phyloP scores from a whole-genome alignment of 2,888 invertebrate species.

The Tineola bisselliella region DNA sequence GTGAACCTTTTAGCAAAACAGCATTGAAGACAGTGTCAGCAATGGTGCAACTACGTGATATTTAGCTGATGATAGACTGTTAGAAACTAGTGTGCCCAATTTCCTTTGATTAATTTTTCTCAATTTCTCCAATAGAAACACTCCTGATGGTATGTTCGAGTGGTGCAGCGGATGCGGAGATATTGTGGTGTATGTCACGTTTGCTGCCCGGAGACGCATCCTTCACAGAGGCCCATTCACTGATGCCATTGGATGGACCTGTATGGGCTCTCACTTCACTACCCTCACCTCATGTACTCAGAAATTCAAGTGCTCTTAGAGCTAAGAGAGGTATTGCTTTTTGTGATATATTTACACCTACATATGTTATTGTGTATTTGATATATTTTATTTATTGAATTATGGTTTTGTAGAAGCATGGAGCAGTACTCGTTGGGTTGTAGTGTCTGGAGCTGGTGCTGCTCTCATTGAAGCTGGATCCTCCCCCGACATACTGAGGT shows the following conservation, averaged over 20 bases:
- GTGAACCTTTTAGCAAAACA: no score
- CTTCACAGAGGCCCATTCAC: constrained; percentile 78
- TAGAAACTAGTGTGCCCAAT: no score
- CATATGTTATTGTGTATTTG: not conserved
- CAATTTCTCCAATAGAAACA: constrained; percentile 51
- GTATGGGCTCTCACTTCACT: constrained; percentile 80
- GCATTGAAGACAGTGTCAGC: no score
- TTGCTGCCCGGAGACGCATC: constrained; percentile 78
- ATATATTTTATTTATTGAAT: not conserved
- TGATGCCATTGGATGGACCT: constrained; percentile 83
- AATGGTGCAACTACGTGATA: no score
- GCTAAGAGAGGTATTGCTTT: constrained; percentile 38
- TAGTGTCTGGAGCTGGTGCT: constrained; percentile 89
- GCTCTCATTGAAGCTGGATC: constrained; percentile 84
- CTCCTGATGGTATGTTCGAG: constrained; percentile 60
- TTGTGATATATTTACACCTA: not conserved
- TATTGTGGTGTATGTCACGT: constrained; percentile 66
- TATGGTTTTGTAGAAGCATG: constrained; percentile 34
- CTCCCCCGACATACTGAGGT: constrained; percentile 87
- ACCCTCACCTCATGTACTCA: constrained; percentile 33
- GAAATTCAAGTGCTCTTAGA: constrained; percentile 42
- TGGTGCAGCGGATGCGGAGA: constrained; percentile 55
- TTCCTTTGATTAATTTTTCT: no score
- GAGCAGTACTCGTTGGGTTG: constrained; percentile 72
- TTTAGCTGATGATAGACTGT: no score